Conservation (phyloP, 2,888 invertebrate genomes). For the Tinea trinotella region DNA sequence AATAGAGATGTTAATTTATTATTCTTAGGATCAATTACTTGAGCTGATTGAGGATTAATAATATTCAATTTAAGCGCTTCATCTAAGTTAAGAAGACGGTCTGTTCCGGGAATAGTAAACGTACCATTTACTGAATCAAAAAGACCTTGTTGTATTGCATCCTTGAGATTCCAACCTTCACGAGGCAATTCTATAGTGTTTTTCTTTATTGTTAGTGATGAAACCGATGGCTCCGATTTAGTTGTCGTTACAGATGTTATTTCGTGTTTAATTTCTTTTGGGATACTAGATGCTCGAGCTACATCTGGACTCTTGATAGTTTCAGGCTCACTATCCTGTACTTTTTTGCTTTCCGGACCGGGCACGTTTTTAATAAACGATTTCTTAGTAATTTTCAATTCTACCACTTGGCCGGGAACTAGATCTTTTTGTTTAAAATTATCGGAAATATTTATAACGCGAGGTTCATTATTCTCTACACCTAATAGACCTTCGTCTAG, state of each 20-base stretch:
- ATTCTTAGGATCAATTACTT: constrained; percentile 83
- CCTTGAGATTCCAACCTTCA: constrained; percentile 86
- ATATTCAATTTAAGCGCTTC: constrained; percentile 90
- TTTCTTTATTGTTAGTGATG: constrained; percentile 71
- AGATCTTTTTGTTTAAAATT: constrained; percentile 48
- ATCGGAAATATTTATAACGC: constrained; percentile 53
- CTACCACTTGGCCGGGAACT: constrained; percentile 61
- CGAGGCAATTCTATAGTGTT: constrained; percentile 84
- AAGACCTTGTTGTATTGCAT: constrained; percentile 86
- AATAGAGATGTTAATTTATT: constrained; percentile 77
- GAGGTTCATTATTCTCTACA: constrained; percentile 70
- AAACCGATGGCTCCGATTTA: constrained; percentile 61
- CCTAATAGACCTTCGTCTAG: constrained; percentile 80
- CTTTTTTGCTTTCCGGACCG: constrained; percentile 62
- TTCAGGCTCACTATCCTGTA: constrained; percentile 67
- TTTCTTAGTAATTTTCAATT: constrained; percentile 66
- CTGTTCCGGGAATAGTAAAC: constrained; percentile 89
- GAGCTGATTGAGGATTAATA: constrained; percentile 86
- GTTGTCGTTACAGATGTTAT: constrained; percentile 53
- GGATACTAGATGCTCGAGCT: constrained; percentile 34
- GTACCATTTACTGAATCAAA: constrained; percentile 88
- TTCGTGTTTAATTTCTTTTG: constrained; percentile 37
- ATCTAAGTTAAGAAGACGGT: constrained; percentile 85
- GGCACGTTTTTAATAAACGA: constrained; percentile 63
- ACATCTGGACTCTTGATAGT: constrained; percentile 73